Percentiles rank a stretch among this genome's conserved stretches.
Evolutionary conservation across 2,113 vertebrate genomes (phyloP).

Genomic region (Crocuta crocuta): DNA sequence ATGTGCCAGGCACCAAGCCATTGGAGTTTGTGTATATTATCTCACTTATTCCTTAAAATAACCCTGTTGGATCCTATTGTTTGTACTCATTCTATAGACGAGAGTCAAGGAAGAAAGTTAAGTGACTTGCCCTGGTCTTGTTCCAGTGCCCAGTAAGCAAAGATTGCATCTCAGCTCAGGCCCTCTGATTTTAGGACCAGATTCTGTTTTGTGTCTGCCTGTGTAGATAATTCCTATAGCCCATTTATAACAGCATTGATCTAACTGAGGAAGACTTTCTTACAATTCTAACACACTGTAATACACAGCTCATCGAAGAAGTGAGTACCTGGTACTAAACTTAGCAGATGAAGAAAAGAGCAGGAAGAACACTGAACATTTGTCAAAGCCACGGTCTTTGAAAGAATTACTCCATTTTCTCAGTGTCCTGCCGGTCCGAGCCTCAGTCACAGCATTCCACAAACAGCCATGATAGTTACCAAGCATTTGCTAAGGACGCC

Average conservation of each 20-base stretch:
- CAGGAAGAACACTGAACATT: not conserved
- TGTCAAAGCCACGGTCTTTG: not conserved
- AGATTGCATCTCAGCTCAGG: not conserved
- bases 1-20: not conserved
- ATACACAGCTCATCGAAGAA: not conserved
- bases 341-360: not conserved
- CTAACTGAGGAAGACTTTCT: not conserved
- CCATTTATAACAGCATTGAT: not conserved
- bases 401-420: not conserved
- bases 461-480: not conserved
- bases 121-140: not conserved
- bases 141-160: not conserved
- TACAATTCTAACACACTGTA: not conserved
- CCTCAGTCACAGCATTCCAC: not conserved
- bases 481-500: not conserved
- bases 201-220: not conserved
- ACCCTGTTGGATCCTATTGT: not conserved
- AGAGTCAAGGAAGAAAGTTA: not conserved
- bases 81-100: not conserved
- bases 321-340: not conserved
- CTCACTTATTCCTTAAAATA: slow-evolving; percentile 10
- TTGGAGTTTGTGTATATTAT: not conserved
- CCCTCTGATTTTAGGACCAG: not conserved
- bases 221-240: not conserved
- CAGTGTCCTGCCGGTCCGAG: not conserved